Conservation (phyloP, 2,113 vertebrate genomes). For the Caranx melampygus region DNA sequence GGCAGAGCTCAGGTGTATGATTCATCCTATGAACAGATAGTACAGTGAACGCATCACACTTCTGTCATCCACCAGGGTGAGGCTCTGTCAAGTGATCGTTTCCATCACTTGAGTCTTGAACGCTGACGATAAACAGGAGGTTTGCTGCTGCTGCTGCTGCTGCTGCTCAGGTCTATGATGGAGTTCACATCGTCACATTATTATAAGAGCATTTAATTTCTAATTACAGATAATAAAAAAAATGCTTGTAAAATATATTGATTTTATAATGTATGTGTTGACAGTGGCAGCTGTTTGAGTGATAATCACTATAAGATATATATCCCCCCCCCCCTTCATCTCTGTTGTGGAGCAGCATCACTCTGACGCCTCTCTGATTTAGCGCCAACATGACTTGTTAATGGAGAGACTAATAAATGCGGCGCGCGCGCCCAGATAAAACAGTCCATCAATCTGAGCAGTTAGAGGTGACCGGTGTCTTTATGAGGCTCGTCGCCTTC, state of each 20-base stretch:
- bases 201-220: not conserved
- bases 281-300: not conserved
- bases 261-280: not conserved
- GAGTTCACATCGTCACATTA: not conserved
- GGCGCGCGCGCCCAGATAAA: conserved; percentile 27
- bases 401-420: conserved; percentile 54
- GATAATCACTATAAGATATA: not conserved
- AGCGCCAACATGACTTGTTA: conserved; percentile 51
- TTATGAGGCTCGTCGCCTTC: conserved; percentile 25
- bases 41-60: not conserved
- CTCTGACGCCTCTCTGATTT: conserved; percentile 19
- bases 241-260: too few relatives aligned
- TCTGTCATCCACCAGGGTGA: not conserved
- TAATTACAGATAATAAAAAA: not conserved
- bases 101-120: not conserved
- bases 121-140: not conserved
- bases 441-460: conserved; percentile 53
- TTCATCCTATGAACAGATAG: not conserved
- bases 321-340: not conserved
- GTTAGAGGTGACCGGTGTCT: conserved; percentile 22
- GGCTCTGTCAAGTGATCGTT: not conserved
- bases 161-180: not conserved
- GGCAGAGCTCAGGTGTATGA: not conserved
- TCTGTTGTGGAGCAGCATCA: conserved; percentile 6
- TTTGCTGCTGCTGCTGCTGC: not conserved